Evolutionary conservation across 2,888 invertebrate species (phyloP), one percentile per base, ranked within the genome.

Genomic region (Lamellibrachia satsuma): DNA sequence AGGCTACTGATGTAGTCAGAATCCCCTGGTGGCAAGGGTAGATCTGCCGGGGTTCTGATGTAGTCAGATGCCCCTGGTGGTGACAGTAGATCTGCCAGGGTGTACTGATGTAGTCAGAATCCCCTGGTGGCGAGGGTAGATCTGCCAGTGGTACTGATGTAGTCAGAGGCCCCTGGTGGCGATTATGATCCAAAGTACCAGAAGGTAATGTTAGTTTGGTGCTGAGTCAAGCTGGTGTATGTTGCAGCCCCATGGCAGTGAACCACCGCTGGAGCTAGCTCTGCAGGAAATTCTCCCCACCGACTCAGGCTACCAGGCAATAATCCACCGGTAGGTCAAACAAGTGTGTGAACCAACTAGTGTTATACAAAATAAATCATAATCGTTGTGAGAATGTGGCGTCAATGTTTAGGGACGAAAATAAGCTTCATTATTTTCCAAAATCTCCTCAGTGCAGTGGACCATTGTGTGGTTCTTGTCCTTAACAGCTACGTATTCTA

Each of bases 171-270:
- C 39, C 39, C 39, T 39, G 39, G 39, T 39, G 39, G 39, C 39
- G 39, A 39, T 39, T 39, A 39, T 39, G 39, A 75, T 75, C 22
- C n/a, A n/a, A 75, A 75, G 75, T 75, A 22, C 22, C n/a, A 75
- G 15, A 75, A 22, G 75, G 75, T 6, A 75, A 75, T 75, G 15
- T 75, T 6, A 75, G 75, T 75, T 75, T 75, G 75, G 75, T 75
- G 3, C 15, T 75, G 75, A 75, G 22, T 75, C 22, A 75, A 15
- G 22, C 11, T 75, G 75, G 6, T 75, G 22, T 75, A 75, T 75
- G 75, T 75, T 75, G 75, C 75, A 75, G 75, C n/a, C 75, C n/a
- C 75, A 75, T 75, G 75, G 75, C 22, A 75, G 75, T 75, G 75
- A 75, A 75, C 75, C 75, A 22, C 75, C 75, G 22, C 75, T 75